phyloP scores from a whole-genome alignment of 1,140 invertebrate genomes.

The Heliconius nattereri region DNA sequence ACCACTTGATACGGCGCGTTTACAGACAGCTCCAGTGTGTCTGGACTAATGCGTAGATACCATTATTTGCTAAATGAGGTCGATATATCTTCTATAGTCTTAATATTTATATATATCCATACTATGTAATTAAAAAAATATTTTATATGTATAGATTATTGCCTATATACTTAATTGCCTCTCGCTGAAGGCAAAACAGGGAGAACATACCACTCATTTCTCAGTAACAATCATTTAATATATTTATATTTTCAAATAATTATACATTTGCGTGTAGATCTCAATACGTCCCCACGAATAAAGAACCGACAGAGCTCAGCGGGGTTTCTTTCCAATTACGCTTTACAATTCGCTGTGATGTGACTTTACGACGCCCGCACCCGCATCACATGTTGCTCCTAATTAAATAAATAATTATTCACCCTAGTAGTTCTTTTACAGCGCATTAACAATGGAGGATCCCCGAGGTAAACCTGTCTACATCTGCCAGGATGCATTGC shows the following conservation, averaged over 20 bases:
- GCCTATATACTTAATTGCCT: not conserved
- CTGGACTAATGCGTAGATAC: constrained; percentile 65
- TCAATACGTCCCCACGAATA: constrained; percentile 36
- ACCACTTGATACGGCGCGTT: constrained; percentile 62
- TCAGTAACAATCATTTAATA: not conserved
- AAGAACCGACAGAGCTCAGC: constrained; percentile 32
- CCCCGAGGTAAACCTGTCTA: constrained; percentile 38
- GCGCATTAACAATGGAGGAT: constrained; percentile 28
- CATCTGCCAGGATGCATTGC: constrained; percentile 33
- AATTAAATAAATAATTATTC: constrained; percentile 43
- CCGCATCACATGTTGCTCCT: constrained; percentile 39
- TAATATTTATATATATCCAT: not conserved
- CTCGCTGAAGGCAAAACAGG: too few species aligned
- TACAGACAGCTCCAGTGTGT: constrained; percentile 60
- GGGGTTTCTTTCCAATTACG: constrained; percentile 40
- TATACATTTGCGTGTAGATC: constrained; percentile 32
- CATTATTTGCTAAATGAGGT: constrained; percentile 59
- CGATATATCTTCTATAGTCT: constrained; percentile 37
- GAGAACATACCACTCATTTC: not conserved
- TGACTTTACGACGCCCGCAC: constrained; percentile 38
- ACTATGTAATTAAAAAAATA: not conserved
- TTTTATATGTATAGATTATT: constrained; percentile 5
- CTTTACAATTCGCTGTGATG: constrained; percentile 40
- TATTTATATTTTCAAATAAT: constrained; percentile 14
- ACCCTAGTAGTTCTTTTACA: constrained; percentile 34